A percentile compares a stretch with the other conserved stretches of the same genome.
Conservation (phyloP, 2,888 invertebrate species). For the Sphaerophoria taeniata region DNA sequence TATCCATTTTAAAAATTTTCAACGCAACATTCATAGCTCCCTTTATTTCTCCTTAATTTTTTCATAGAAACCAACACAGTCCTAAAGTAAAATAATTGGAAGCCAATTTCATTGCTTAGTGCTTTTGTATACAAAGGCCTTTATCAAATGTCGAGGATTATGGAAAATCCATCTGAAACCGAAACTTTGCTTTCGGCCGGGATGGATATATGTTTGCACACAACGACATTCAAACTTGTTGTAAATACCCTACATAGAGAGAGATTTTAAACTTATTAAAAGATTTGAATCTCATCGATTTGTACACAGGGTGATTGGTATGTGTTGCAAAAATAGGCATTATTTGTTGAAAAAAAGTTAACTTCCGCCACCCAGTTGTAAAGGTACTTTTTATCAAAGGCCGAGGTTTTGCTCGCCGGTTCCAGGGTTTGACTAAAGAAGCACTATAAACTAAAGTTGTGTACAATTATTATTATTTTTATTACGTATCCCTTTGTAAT, state of each 20-base stretch:
- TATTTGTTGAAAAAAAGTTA: no score
- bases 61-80: neutral
- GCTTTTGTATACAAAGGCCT: conserved; percentile 26
- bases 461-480: no score
- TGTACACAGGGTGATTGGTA: conserved; percentile 38
- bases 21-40: neutral
- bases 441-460: no score
- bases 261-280: conserved; percentile 79
- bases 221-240: neutral
- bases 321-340: neutral
- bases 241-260: neutral
- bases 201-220: neutral
- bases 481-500: no score
- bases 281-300: conserved; percentile 81
- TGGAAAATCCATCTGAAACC: conserved; percentile 47
- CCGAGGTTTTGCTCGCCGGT: no score
- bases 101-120: conserved; percentile 13
- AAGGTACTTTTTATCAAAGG: no score
- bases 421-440: no score
- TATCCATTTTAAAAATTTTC: conserved; percentile 34
- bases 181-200: neutral
- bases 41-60: neutral
- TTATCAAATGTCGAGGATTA: conserved; percentile 36
- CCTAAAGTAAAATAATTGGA: neutral
- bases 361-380: no score